phyloP scores from a whole-genome alignment of 1,140 invertebrate species.

The Habropoda laboriosa region DNA sequence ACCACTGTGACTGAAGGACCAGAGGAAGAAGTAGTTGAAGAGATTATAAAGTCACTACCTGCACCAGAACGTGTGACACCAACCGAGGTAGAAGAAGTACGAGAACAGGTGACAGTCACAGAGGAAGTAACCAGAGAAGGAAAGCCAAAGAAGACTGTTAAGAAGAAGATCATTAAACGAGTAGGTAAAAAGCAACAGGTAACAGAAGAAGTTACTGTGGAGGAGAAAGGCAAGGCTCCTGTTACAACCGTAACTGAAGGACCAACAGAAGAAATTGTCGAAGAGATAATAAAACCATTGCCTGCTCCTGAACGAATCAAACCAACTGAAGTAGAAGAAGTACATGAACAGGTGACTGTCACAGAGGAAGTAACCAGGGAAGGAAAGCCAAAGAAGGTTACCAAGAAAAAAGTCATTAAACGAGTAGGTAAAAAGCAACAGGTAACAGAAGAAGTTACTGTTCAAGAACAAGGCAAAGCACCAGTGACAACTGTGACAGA shows the following conservation, averaged over 20 bases:
- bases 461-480: constrained; percentile 52
- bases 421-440: constrained; percentile 56
- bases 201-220: constrained; percentile 74
- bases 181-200: constrained; percentile 49
- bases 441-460: constrained; percentile 49
- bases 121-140: constrained; percentile 74
- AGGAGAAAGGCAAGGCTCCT: constrained; percentile 70
- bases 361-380: constrained; percentile 73
- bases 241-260: constrained; percentile 64
- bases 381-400: constrained; percentile 75
- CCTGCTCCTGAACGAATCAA: constrained; percentile 9
- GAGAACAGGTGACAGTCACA: constrained; percentile 68
- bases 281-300: constrained; percentile 17
- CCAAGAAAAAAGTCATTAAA: constrained; percentile 53
- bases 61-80: constrained; percentile 63
- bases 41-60: constrained; percentile 20
- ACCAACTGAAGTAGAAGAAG: constrained; percentile 66
- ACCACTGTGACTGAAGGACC: constrained; percentile 59
- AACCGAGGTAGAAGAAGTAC: constrained; percentile 2
- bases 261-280: constrained; percentile 61
- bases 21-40: constrained; percentile 65
- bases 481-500: constrained; percentile 38
- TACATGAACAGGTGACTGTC: constrained; percentile 71
- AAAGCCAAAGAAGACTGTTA: constrained; percentile 72
- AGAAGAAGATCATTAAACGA: constrained; percentile 50